Conservation (phyloP, 2,888 invertebrate genomes). For the Drosophila longiperda region DNA sequence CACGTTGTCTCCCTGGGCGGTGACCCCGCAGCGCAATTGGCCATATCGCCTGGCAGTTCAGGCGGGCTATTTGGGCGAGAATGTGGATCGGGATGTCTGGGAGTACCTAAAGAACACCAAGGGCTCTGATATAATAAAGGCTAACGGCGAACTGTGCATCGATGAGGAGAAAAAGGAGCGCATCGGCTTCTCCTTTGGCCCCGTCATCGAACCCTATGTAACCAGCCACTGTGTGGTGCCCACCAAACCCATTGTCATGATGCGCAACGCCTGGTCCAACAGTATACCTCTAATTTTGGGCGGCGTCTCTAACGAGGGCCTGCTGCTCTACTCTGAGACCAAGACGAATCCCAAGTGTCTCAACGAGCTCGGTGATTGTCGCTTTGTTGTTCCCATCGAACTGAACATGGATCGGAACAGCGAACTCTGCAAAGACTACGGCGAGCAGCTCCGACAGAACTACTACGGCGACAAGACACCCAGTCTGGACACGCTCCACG, state of each 20-base stretch:
- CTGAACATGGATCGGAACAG: constrained; percentile 81
- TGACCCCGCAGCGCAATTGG: constrained; percentile 82
- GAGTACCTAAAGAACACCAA: constrained; percentile 82
- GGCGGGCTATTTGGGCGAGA: constrained; percentile 81
- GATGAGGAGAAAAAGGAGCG: constrained; percentile 82
- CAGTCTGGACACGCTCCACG: constrained; percentile 83
- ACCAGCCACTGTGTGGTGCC: constrained; percentile 82
- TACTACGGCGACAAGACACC: constrained; percentile 83
- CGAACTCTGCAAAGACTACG: constrained; percentile 80
- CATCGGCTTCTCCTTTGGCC: constrained; percentile 84
- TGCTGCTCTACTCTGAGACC: constrained; percentile 82
- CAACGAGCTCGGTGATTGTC: constrained; percentile 82
- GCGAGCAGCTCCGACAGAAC: constrained; percentile 75
- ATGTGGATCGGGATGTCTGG: constrained; percentile 83
- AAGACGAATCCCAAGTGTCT: constrained; percentile 81
- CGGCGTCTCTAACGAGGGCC: constrained; percentile 84
- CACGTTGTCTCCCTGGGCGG: constrained; percentile 83
- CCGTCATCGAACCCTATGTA: constrained; percentile 83
- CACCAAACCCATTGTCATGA: constrained; percentile 82
- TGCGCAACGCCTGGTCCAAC: constrained; percentile 83
- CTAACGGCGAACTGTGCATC: constrained; percentile 81
- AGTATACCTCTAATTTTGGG: constrained; percentile 84
- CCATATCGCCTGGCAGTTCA: constrained; percentile 82
- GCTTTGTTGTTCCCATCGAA: constrained; percentile 83
- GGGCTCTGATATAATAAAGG: constrained; percentile 80